Evolutionary conservation across 2,113 vertebrate genomes (phyloP).

Genomic region (Notiomystis cincta): DNA sequence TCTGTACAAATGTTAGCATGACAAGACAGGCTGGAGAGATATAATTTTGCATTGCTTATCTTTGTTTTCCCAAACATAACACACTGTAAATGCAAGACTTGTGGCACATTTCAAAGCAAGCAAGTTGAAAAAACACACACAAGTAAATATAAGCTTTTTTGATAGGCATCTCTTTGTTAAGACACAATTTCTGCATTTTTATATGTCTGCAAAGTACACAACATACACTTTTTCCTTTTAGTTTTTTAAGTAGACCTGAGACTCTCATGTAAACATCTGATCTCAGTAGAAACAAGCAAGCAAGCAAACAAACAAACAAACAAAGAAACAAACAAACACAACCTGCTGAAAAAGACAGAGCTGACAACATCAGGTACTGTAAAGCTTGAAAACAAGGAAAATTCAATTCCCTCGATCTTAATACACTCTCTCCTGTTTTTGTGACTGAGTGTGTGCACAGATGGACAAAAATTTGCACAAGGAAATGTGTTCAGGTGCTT

Average conservation of each 20-base stretch:
- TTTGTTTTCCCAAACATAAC: neutral
- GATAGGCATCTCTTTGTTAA: neutral
- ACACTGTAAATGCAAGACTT: neutral
- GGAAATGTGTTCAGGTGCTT: neutral
- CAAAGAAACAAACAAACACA: neutral
- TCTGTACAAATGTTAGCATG: neutral
- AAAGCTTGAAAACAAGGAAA: neutral
- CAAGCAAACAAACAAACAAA: neutral
- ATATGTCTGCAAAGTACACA: neutral
- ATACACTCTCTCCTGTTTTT: neutral
- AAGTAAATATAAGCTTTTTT: neutral
- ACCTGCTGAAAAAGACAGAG: neutral
- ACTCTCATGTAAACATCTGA: neutral
- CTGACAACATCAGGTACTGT: neutral
- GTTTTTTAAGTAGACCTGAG: neutral
- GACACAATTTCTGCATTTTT: neutral
- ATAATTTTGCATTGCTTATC: neutral
- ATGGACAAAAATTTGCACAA: neutral
- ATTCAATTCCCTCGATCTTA: neutral
- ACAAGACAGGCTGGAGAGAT: neutral
- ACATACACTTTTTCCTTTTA: no score
- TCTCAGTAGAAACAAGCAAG: neutral
- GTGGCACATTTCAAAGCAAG: neutral
- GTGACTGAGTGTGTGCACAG: neutral
- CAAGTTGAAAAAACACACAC: neutral